Percentiles rank a stretch among this genome's conserved stretches.
Evolutionary conservation across 2,797 vertebrate genomes (phyloP).

Genomic region (Phalanger gymnotis): DNA sequence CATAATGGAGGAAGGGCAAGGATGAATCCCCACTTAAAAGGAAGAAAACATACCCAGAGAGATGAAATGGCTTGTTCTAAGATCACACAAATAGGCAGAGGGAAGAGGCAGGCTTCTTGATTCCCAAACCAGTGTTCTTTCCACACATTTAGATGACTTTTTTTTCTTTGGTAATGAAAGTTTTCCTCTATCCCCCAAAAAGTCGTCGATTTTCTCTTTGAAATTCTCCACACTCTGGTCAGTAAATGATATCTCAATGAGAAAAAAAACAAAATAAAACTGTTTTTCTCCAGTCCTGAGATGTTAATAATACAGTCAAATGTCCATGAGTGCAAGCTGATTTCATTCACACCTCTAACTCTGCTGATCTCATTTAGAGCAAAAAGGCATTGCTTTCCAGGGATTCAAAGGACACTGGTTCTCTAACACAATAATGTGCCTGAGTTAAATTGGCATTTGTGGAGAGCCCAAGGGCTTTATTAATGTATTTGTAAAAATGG

Average conservation of each 20-base stretch:
- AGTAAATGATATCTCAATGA: background rate
- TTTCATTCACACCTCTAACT: constrained; percentile 16
- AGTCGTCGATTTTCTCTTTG: background rate
- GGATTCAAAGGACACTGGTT: constrained; percentile 19
- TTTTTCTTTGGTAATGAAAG: accelerated
- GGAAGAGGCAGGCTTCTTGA: accelerated
- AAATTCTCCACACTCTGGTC: background rate
- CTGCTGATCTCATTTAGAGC: background rate
- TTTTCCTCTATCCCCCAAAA: background rate
- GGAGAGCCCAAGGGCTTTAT: constrained; percentile 43
- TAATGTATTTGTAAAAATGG: constrained; percentile 48
- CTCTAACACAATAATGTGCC: background rate
- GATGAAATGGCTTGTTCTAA: background rate
- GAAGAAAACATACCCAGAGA: background rate
- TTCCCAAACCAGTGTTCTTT: background rate
- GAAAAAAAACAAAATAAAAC: accelerated
- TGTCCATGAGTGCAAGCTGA: background rate
- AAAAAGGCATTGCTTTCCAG: constrained; percentile 18
- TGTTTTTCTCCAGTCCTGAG: background rate
- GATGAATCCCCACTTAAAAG: background rate
- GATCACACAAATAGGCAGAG: background rate
- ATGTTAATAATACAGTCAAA: background rate
- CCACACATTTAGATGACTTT: background rate
- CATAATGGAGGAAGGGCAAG: background rate
- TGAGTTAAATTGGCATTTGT: constrained; percentile 14